phyloP scores from a whole-genome alignment of 2,888 invertebrate genomes.

The Drosophila quasianomalipes region DNA sequence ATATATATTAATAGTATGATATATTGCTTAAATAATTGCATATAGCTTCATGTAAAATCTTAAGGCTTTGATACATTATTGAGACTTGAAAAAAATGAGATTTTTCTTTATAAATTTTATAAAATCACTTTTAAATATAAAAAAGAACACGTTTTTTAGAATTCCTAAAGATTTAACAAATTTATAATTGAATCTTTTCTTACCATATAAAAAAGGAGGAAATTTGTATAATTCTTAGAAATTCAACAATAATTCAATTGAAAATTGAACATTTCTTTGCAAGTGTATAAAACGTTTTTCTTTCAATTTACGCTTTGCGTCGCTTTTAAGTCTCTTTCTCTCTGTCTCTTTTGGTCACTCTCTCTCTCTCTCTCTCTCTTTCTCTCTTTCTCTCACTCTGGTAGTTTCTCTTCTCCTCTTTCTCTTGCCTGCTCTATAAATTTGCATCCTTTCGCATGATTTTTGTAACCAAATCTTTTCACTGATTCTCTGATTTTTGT shows the following conservation, averaged over 20 bases:
- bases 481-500: not conserved
- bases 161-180: not conserved
- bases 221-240: not conserved
- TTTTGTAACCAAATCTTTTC: not conserved
- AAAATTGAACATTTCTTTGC: constrained; percentile 17
- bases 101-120: not conserved
- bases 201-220: fast-evolving
- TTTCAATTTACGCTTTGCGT: constrained; percentile 20
- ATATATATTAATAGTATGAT: not conserved
- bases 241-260: too few species aligned
- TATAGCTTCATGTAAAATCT: not conserved
- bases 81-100: not conserved
- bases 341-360: not conserved
- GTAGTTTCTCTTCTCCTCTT: not conserved
- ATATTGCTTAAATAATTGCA: not conserved
- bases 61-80: not conserved
- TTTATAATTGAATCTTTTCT: not conserved
- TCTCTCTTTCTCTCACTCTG: constrained; percentile 1
- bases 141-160: too few species aligned
- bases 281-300: constrained; percentile 38
- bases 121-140: too few species aligned
- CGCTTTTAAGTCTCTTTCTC: constrained; percentile 6
- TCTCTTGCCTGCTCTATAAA: constrained; percentile 13
- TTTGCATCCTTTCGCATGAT: constrained; percentile 33
- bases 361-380: not conserved